These are phyloP conservation scores for Phorcus lineatus DNA, from an alignment of 2,888 invertebrate genomes.

Conservation along the genomic window DNA sequence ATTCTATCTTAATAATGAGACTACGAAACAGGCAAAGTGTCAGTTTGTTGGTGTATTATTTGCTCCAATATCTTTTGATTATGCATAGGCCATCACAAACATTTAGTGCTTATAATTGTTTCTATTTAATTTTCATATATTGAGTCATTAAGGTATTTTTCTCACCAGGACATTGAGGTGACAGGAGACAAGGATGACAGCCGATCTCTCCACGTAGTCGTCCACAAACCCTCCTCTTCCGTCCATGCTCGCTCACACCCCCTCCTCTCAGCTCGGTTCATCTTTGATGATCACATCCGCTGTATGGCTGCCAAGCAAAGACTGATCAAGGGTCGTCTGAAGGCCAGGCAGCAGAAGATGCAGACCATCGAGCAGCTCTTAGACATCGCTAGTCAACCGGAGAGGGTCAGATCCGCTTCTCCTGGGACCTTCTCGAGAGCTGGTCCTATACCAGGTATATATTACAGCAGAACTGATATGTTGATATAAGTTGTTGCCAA, in stretches of 20 bases:
- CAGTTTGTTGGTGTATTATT: too few relatives aligned
- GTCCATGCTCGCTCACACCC: slow-evolving; percentile 75
- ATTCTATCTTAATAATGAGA: too few relatives aligned
- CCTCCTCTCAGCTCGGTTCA: slow-evolving; percentile 80
- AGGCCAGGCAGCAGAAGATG: slow-evolving; percentile 97
- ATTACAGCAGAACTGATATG: too few relatives aligned
- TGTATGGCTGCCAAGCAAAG: slow-evolving; percentile 99
- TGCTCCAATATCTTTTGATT: too few relatives aligned
- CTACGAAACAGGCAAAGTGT: too few relatives aligned
- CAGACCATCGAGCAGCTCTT: slow-evolving; percentile 93
- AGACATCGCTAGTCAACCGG: slow-evolving; percentile 77
- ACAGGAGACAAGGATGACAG: slow-evolving; percentile 97
- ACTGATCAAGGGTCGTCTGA: slow-evolving; percentile 80
- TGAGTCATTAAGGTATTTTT: too few relatives aligned
- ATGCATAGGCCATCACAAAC: too few relatives aligned
- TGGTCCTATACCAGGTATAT: slow-evolving; percentile 64
- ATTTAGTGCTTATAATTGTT: too few relatives aligned
- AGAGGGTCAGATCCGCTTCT: slow-evolving; percentile 32
- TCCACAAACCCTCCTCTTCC: slow-evolving; percentile 84
- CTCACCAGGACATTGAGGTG: slow-evolving; percentile 89
- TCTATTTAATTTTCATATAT: too few relatives aligned
- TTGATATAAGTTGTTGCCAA: too few relatives aligned
- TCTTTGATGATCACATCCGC: slow-evolving; percentile 98
- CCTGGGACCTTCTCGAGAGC: slow-evolving; percentile 43
- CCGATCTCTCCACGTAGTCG: slow-evolving; percentile 93